Conservation (phyloP, 1,140 invertebrate species). For the Cydia amplana region DNA sequence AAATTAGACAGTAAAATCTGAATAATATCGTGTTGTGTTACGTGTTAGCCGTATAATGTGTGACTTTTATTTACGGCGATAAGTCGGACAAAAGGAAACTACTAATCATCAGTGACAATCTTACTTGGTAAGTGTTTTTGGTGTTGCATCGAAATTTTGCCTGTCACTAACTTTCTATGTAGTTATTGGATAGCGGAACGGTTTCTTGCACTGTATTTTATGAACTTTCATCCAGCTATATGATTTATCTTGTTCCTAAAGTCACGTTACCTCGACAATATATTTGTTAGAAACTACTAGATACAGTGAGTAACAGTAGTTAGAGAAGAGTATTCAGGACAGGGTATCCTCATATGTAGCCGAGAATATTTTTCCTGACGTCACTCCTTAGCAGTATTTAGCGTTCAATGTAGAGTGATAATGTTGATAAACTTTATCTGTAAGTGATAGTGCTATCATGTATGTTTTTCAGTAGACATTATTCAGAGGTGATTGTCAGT, state of each 20-base stretch:
- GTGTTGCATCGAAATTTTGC: conserved; percentile 65
- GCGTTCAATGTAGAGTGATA: conserved; percentile 60
- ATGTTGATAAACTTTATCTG: conserved; percentile 68
- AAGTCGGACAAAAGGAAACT: conserved; percentile 58
- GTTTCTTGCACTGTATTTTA: conserved; percentile 43
- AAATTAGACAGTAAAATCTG: conserved; percentile 67
- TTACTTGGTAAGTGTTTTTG: conserved; percentile 71
- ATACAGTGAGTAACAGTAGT: conserved; percentile 47
- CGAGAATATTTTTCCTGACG: conserved; percentile 68
- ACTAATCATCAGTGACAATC: conserved; percentile 53
- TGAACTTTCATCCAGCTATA: conserved; percentile 49
- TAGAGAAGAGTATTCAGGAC: conserved; percentile 57
- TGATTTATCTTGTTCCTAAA: conserved; percentile 13
- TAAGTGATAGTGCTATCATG: conserved; percentile 57
- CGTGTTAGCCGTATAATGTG: conserved; percentile 68
- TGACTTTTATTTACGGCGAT: conserved; percentile 64
- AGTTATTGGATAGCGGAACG: conserved; percentile 51
- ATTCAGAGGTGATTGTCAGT: conserved; percentile 26
- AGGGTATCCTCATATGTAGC: conserved; percentile 56
- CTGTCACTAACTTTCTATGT: conserved; percentile 63
- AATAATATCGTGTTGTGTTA: conserved; percentile 64
- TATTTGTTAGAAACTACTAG: conserved; percentile 35
- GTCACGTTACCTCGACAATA: neutral
- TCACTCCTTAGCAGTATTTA: conserved; percentile 57
- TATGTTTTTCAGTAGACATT: conserved; percentile 40